A percentile compares a stretch with the other conserved stretches of the same genome.
phyloP scores from a whole-genome alignment of 1,140 invertebrate genomes.

The Drosophila ironensis region DNA sequence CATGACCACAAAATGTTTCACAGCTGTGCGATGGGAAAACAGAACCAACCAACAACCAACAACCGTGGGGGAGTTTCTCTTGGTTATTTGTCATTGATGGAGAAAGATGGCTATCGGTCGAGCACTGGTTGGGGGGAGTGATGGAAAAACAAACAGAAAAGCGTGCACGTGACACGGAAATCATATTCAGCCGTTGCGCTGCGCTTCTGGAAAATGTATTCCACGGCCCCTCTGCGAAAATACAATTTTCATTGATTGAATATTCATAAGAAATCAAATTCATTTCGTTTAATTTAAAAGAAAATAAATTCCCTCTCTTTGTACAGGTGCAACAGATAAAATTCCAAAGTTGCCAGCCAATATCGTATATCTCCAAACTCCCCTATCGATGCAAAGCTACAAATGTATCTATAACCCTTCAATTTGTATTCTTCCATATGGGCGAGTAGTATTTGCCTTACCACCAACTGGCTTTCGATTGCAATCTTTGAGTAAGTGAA shows the following conservation, averaged over 20 bases:
- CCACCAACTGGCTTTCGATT: conserved; percentile 20
- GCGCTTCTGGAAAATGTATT: conserved; percentile 17
- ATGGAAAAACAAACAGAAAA: conserved; percentile 27
- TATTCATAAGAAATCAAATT: conserved; percentile 17
- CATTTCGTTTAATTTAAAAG: neutral
- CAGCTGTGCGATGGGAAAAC: conserved; percentile 53
- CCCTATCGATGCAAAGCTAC: no score
- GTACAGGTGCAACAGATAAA: no score
- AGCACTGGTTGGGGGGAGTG: neutral
- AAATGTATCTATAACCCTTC: neutral
- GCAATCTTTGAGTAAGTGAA: conserved; percentile 58
- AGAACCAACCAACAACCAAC: conserved; percentile 11
- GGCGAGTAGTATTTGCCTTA: conserved; percentile 10
- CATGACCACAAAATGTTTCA: conserved; percentile 76
- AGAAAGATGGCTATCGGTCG: conserved; percentile 27
- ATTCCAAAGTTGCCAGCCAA: no score
- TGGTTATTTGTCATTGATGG: conserved; percentile 61
- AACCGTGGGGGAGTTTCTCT: conserved; percentile 27
- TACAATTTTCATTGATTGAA: conserved; percentile 12
- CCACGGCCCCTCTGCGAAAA: conserved; percentile 12
- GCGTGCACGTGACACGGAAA: conserved; percentile 37
- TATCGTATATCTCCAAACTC: no score
- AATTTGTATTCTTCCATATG: neutral
- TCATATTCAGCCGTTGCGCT: conserved; percentile 36
- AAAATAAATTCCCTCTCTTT: no score